phyloP scores from a whole-genome alignment of 2,113 vertebrate species.

The Eulemur rufifrons region DNA sequence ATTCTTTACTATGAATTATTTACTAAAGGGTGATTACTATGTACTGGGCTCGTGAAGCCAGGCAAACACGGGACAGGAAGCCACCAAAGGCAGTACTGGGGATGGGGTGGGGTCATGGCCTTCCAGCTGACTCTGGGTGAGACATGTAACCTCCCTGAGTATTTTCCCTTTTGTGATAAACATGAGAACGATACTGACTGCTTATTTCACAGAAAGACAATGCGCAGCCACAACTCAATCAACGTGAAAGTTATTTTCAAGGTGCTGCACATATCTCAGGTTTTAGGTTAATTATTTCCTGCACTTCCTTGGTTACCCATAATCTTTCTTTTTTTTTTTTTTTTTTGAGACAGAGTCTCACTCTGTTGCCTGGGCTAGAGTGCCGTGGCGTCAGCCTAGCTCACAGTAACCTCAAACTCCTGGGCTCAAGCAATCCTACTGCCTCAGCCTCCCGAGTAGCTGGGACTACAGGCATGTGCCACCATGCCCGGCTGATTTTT shows the following conservation, averaged over 20 bases:
- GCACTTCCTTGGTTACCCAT: background rate
- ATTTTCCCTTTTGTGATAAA: background rate
- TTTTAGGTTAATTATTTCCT: background rate
- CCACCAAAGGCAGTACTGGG: too few relatives aligned
- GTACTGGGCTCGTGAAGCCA: background rate
- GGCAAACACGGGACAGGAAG: background rate
- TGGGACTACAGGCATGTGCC: too few relatives aligned
- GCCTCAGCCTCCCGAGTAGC: too few relatives aligned
- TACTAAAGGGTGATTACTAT: background rate
- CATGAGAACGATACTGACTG: background rate
- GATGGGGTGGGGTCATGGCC: background rate
- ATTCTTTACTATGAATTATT: too few relatives aligned
- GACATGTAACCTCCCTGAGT: background rate
- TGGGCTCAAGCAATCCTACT: too few relatives aligned
- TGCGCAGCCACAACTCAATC: fast-evolving
- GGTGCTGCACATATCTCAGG: background rate
- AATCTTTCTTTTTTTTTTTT: too few relatives aligned
- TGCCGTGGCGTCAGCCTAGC: too few relatives aligned
- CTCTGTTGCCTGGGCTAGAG: too few relatives aligned
- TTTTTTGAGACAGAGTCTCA: too few relatives aligned
- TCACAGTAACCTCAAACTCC: too few relatives aligned
- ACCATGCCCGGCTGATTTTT: too few relatives aligned
- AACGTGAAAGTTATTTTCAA: background rate
- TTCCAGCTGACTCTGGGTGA: background rate
- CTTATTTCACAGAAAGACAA: background rate